Conservation (phyloP, 1,140 invertebrate genomes). For the Drosophila nasuta region DNA sequence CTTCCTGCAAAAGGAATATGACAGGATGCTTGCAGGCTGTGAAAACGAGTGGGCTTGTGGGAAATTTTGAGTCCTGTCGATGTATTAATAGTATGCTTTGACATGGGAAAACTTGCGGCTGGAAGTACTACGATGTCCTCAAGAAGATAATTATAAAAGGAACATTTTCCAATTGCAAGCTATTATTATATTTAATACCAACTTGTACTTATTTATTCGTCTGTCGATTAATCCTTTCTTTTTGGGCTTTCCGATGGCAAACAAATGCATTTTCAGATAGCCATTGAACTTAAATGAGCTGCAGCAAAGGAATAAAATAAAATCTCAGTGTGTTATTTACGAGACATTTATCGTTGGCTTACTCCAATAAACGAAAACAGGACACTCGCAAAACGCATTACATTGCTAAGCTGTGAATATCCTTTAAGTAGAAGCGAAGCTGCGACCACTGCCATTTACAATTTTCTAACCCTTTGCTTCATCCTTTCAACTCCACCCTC, state of each 20-base stretch:
- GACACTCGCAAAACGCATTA: constrained; percentile 65
- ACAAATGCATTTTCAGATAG: constrained; percentile 50
- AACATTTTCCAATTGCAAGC: too few relatives aligned
- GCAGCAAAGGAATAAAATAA: not conserved
- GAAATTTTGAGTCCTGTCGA: constrained; percentile 53
- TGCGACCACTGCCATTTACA: constrained; percentile 37
- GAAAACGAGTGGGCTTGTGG: constrained; percentile 48
- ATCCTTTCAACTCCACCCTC: constrained; percentile 10
- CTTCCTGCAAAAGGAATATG: constrained; percentile 71
- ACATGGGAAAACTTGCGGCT: constrained; percentile 7
- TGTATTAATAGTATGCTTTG: constrained; percentile 43
- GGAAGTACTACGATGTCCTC: not conserved
- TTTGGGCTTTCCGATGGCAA: too few relatives aligned
- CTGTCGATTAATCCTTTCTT: too few relatives aligned
- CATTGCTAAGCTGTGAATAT: constrained; percentile 80
- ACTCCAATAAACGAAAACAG: constrained; percentile 53
- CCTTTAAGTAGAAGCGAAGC: constrained; percentile 51
- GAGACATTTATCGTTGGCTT: constrained; percentile 48
- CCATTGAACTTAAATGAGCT: not conserved
- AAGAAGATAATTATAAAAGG: not conserved
- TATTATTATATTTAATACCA: too few relatives aligned
- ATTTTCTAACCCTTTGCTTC: constrained; percentile 64
- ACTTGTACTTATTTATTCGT: too few relatives aligned
- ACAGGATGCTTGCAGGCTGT: constrained; percentile 72
- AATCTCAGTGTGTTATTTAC: constrained; percentile 63